These are phyloP conservation scores for Arnoldichthys spilopterus DNA, from an alignment of 2,797 vertebrate genomes.

Conservation along the genomic window DNA sequence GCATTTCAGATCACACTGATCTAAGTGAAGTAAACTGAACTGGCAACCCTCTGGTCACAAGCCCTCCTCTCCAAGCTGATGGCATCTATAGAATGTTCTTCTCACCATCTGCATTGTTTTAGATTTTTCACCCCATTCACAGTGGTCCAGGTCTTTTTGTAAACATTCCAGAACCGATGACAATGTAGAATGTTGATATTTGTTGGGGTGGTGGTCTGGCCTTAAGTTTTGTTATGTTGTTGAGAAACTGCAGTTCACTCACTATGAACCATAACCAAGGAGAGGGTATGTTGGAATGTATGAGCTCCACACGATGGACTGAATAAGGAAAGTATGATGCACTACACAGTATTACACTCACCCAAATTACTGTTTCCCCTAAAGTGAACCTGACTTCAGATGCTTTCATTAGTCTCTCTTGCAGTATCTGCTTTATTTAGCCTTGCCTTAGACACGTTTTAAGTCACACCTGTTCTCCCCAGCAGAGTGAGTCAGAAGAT, in stretches of 20 bases:
- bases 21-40: too few relatives aligned
- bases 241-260: too few relatives aligned
- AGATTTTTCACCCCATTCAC: not conserved
- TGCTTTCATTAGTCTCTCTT: not conserved
- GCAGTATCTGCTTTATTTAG: not conserved
- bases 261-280: too few relatives aligned
- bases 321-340: not conserved
- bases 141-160: too few relatives aligned
- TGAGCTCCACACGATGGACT: not conserved
- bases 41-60: too few relatives aligned
- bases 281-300: not conserved
- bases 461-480: not conserved
- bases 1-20: not conserved
- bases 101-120: not conserved
- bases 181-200: too few relatives aligned
- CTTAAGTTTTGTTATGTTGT: too few relatives aligned
- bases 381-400: not conserved
- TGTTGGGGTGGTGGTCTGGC: too few relatives aligned
- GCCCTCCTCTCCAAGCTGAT: too few relatives aligned
- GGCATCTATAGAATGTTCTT: not conserved
- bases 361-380: not conserved
- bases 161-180: too few relatives aligned
- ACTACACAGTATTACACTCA: not conserved
- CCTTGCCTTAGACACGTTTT: not conserved
- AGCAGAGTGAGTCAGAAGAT: slow-evolving; percentile 18